Evolutionary conservation across 1,140 invertebrate genomes (phyloP).

Genomic region (Luehdorfia chinensis): DNA sequence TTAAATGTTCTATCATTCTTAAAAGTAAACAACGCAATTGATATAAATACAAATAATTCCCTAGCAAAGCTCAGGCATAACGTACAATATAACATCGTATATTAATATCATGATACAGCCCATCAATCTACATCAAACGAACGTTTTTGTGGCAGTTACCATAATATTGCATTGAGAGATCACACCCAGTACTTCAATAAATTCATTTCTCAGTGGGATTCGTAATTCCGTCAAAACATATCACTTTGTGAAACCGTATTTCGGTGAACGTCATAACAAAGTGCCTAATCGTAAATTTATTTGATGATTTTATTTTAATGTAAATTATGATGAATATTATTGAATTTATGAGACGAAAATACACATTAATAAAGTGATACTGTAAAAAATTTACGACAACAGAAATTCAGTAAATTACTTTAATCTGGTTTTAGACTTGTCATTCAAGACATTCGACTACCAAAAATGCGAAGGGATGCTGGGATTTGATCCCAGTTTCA

Average conservation of each 20-base stretch:
- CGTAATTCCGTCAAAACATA: conserved; percentile 52
- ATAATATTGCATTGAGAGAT: conserved; percentile 32
- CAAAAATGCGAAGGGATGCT: too few relatives aligned
- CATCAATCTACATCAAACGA: conserved; percentile 15
- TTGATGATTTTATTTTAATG: too few relatives aligned
- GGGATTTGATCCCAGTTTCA: too few relatives aligned
- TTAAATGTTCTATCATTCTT: too few relatives aligned
- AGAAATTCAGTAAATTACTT: too few relatives aligned
- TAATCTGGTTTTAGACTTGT: too few relatives aligned
- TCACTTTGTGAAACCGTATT: conserved; percentile 5
- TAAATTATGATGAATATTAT: conserved; percentile 15
- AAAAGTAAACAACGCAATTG: too few relatives aligned
- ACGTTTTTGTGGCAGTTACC: conserved; percentile 12
- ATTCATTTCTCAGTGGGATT: conserved; percentile 42
- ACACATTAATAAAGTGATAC: conserved; percentile 9
- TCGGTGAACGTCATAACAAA: conserved; percentile 16
- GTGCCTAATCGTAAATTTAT: conserved; percentile 18
- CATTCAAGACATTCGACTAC: too few relatives aligned
- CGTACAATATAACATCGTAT: background rate
- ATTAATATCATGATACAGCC: too few relatives aligned
- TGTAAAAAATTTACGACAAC: too few relatives aligned
- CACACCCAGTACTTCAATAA: conserved; percentile 38
- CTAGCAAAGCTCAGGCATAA: background rate
- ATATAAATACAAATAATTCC: too few relatives aligned
- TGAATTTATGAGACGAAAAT: conserved; percentile 12